Conservation (phyloP, 2,113 vertebrate genomes). For the Cavia aperea region DNA sequence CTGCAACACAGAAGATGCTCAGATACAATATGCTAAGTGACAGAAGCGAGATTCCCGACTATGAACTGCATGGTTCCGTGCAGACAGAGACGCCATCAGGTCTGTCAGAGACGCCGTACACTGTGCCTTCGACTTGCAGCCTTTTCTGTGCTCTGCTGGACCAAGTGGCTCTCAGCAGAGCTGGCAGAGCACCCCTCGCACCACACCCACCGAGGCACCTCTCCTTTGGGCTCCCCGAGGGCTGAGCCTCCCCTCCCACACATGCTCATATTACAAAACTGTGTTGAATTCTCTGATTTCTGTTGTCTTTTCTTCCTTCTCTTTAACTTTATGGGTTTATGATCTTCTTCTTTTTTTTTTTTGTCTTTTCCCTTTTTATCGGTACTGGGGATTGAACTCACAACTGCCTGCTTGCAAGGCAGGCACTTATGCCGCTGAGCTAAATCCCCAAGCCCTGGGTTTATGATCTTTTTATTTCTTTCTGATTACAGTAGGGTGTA, state of each 20-base stretch:
- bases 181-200: background rate
- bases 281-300: background rate
- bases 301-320: background rate
- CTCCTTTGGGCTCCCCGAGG: background rate
- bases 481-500: background rate
- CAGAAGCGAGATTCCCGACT: background rate
- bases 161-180: background rate
- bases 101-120: background rate
- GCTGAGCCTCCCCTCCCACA: background rate
- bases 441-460: too few species aligned
- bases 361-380: too few species aligned
- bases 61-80: background rate
- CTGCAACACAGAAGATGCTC: background rate
- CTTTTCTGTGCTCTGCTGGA: background rate
- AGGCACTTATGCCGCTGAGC: too few species aligned
- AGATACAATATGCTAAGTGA: background rate
- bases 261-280: background rate
- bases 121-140: background rate
- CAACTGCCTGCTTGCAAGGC: too few species aligned
- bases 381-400: too few species aligned
- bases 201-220: background rate
- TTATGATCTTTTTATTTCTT: background rate
- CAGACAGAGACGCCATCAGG: background rate
- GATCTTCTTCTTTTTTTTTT: background rate
- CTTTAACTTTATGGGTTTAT: background rate